Evolutionary conservation across 1,140 invertebrate genomes (phyloP), one percentile per base, ranked within the genome.

Genomic region (Tenebrio molitor): DNA sequence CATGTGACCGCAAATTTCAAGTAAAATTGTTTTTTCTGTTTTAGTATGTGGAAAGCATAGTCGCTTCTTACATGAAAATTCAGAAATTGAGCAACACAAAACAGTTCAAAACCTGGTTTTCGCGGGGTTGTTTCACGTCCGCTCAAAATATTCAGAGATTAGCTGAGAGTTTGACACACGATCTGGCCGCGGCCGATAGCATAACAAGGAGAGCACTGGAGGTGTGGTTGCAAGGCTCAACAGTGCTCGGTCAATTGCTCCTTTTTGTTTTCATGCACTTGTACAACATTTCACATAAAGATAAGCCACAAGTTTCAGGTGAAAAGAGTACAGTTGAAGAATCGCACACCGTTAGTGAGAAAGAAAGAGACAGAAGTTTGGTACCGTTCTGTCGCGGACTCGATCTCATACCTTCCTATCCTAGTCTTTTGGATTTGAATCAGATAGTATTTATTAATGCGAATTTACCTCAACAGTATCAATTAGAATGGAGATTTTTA

Each of bases 401-500:
- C 36, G 88, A 90, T 62, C 86, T 89, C 69, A 91, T 91, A 79
- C 90, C 91, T 0, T 90, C 92, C 73, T 93, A 92, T 81, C 90
- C 91, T 1, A 91, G 92, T 50, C 89, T 93, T 75, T 86, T 93
- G 4, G 92, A 93, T 77, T 83, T 93, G 64, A 89, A 91, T 0
- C 91, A 93, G 80, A 88, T 95, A 46, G 84, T 94, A 15, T 94
- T 93, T 84, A 83, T 95, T 6, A 93, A 93, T 83, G 86, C 89
- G 1, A 88, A 92, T 78, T 81, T 95, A 44, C 92, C 93, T 0
- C 85, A 87, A 44, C 89, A 92, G 67, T 86, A 91, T 44, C 88
- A 91, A 73, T 85, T 89, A 66, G 91, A 92, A 80, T 95, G 93
- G 93, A 84, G 93, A 75, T 93, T 94, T 77, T 84, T 95, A 0